Evolutionary conservation across 1,140 invertebrate species (phyloP).

Genomic region (Scaptomyza montana): DNA sequence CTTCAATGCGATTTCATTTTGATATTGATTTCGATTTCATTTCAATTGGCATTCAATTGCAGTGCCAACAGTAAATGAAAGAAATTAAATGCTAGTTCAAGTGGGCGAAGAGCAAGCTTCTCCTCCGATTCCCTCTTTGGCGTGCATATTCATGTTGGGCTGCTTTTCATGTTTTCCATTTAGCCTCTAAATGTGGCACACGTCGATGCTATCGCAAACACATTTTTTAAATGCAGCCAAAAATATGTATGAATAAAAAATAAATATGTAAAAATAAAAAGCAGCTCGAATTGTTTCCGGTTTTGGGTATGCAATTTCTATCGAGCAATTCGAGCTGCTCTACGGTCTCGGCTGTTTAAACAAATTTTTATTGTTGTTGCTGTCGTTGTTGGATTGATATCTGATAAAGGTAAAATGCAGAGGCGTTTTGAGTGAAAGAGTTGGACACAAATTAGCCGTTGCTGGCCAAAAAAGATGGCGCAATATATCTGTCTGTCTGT

Average conservation of each 20-base stretch:
- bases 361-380: neutral
- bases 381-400: neutral
- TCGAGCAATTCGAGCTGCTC: neutral
- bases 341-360: neutral
- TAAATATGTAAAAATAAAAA: too few relatives aligned
- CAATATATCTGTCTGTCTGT: slow-evolving; percentile 12
- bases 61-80: slow-evolving; percentile 42
- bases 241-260: slow-evolving; percentile 6
- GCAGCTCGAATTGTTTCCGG: slow-evolving; percentile 68
- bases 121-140: slow-evolving; percentile 13
- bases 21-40: slow-evolving; percentile 58
- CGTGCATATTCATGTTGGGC: slow-evolving; percentile 65
- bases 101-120: slow-evolving; percentile 26
- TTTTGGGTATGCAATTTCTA: slow-evolving; percentile 57
- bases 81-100: slow-evolving; percentile 62
- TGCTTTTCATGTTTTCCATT: slow-evolving; percentile 58
- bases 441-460: neutral
- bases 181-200: slow-evolving; percentile 68
- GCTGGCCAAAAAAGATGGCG: slow-evolving; percentile 26
- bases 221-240: slow-evolving; percentile 63
- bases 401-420: neutral
- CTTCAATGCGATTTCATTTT: slow-evolving; percentile 54
- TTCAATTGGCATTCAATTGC: slow-evolving; percentile 75
- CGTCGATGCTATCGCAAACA: slow-evolving; percentile 68
- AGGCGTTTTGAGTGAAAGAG: neutral